Percentiles rank a stretch among this genome's conserved stretches.
Conservation (phyloP, 2,113 vertebrate genomes). For the Solenodon paradoxus region DNA sequence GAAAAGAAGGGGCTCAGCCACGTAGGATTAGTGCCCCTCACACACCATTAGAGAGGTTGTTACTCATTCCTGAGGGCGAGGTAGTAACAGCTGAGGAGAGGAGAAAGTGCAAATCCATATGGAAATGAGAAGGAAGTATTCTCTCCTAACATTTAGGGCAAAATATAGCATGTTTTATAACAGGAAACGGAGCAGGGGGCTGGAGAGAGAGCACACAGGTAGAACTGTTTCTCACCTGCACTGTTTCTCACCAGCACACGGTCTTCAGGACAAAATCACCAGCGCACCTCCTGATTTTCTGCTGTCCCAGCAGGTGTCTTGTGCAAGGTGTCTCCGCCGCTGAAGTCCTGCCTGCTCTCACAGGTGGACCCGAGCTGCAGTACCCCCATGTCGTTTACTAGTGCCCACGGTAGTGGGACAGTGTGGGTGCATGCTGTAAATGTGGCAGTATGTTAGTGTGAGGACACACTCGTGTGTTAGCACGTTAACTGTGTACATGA, state of each 20-base stretch:
- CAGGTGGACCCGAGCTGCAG: no score
- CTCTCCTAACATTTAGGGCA: neutral
- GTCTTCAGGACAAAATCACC: neutral
- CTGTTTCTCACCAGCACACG: neutral
- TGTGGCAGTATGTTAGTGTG: neutral
- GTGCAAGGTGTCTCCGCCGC: neutral
- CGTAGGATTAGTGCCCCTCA: neutral
- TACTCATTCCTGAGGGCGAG: neutral
- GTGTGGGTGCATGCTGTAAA: neutral
- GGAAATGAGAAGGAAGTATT: neutral
- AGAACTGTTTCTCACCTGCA: neutral
- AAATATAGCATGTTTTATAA: neutral
- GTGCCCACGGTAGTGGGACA: no score
- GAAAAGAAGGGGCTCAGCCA: neutral
- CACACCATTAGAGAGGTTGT: neutral
- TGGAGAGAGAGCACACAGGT: neutral
- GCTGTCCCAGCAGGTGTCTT: neutral
- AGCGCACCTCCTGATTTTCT: no score
- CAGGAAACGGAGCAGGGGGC: neutral
- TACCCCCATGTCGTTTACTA: neutral
- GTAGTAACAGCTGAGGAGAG: neutral
- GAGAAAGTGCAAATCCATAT: neutral
- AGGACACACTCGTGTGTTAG: neutral
- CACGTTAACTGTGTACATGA: no score
- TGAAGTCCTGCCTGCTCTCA: neutral